These are phyloP conservation scores for Tapera naevia DNA, from an alignment of 2,797 vertebrate species.

Conservation along the genomic window DNA sequence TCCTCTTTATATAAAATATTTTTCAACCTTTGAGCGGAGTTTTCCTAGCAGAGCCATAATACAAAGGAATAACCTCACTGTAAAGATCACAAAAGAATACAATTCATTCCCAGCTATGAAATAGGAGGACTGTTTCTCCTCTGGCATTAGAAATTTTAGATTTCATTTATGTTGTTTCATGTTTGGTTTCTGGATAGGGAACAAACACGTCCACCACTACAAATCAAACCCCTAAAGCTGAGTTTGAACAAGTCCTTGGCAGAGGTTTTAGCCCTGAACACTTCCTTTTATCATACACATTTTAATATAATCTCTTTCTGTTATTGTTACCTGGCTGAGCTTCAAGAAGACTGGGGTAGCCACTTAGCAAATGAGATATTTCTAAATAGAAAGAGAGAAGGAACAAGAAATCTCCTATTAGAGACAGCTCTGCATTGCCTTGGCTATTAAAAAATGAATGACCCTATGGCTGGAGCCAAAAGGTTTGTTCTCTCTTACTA, in stretches of 20 bases:
- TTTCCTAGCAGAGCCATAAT: not conserved
- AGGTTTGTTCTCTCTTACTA: conserved; percentile 12
- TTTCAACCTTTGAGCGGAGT: not conserved
- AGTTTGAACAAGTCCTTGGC: not conserved
- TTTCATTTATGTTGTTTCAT: not conserved
- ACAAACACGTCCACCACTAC: not conserved
- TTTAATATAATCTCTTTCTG: conserved; percentile 4
- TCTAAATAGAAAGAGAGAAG: not conserved
- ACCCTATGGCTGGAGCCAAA: conserved; percentile 13
- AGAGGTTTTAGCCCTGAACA: not conserved
- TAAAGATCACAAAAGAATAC: not conserved
- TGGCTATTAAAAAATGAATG: conserved; percentile 48
- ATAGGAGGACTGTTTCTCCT: not conserved
- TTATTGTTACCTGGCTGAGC: conserved; percentile 2
- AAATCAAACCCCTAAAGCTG: not conserved
- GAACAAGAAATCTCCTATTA: conserved; percentile 35
- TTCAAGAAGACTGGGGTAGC: conserved; percentile 19
- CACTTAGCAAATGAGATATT: conserved; percentile 54
- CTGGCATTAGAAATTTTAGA: not conserved
- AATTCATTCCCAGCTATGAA: not conserved
- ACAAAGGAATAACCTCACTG: not conserved
- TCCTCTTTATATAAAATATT: not conserved
- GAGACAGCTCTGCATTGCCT: conserved; percentile 37
- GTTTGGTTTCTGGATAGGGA: not conserved
- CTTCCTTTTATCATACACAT: not conserved